Conservation (phyloP, 2,797 vertebrate genomes). For the Vireo griseus region DNA sequence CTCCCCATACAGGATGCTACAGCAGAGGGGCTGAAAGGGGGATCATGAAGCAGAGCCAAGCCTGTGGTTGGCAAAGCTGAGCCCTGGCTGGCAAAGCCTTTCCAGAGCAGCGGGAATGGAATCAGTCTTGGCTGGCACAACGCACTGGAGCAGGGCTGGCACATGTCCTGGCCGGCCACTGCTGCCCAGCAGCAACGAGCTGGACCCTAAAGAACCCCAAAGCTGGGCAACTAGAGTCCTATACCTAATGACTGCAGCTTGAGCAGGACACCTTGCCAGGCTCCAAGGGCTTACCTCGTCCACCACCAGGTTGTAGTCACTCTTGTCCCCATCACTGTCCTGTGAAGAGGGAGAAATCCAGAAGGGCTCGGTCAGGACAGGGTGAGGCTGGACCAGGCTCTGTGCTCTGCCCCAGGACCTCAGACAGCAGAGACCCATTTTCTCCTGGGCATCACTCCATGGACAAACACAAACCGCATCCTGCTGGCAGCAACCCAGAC, state of each 20-base stretch:
- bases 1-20: not conserved
- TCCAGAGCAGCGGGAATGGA: not conserved
- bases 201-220: not conserved
- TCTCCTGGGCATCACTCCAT: not conserved
- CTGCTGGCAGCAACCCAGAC: not conserved
- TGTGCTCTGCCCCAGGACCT: not conserved
- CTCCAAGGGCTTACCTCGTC: constrained; percentile 78
- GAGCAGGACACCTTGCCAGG: not conserved
- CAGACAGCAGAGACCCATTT: not conserved
- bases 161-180: not conserved
- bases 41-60: not conserved
- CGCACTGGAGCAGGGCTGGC: not conserved
- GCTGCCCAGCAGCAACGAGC: not conserved
- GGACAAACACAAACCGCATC: not conserved
- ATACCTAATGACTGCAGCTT: rapidly evolving
- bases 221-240: not conserved
- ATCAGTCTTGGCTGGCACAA: not conserved
- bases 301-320: constrained; percentile 87
- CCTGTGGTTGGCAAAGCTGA: not conserved
- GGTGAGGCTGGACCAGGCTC: not conserved
- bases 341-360: constrained; percentile 25
- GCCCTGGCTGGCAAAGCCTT: not conserved
- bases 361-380: not conserved
- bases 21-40: not conserved
- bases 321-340: constrained; percentile 89